These are phyloP conservation scores for Campylorhamphus procurvoides DNA, from an alignment of 2,113 vertebrate genomes.

Conservation along the genomic window DNA sequence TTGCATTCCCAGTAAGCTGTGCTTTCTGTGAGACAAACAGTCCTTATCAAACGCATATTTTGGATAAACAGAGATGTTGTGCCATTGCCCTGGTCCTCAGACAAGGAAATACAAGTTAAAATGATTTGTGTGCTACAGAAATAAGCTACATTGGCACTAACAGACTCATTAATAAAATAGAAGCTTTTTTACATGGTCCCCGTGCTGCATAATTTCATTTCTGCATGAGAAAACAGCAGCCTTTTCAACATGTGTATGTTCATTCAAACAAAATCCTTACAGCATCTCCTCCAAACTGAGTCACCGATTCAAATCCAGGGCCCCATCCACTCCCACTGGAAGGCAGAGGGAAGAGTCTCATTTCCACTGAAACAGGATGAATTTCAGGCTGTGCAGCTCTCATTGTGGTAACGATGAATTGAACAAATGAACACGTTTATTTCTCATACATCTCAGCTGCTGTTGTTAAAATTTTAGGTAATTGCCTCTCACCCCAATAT, in stretches of 20 bases:
- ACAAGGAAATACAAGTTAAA: background rate
- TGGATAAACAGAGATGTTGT: background rate
- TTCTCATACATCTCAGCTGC: background rate
- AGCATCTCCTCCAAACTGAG: background rate
- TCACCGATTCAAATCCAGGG: background rate
- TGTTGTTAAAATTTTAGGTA: background rate
- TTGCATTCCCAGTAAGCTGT: background rate
- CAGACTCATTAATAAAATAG: background rate
- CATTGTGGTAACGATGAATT: background rate
- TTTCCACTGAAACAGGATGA: background rate
- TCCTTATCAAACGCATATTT: background rate
- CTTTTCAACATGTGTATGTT: rapidly evolving
- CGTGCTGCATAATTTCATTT: background rate
- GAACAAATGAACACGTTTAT: background rate
- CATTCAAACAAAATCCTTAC: background rate
- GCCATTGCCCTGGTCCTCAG: background rate
- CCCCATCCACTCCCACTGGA: background rate
- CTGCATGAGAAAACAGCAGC: background rate
- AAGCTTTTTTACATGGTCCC: background rate
- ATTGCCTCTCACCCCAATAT: background rate
- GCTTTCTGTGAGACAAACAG: background rate
- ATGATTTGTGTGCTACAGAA: background rate
- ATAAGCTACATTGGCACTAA: background rate
- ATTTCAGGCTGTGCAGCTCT: background rate
- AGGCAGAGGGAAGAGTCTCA: background rate